phyloP scores from a whole-genome alignment of 2,888 invertebrate species.

The Stenurella melanura region DNA sequence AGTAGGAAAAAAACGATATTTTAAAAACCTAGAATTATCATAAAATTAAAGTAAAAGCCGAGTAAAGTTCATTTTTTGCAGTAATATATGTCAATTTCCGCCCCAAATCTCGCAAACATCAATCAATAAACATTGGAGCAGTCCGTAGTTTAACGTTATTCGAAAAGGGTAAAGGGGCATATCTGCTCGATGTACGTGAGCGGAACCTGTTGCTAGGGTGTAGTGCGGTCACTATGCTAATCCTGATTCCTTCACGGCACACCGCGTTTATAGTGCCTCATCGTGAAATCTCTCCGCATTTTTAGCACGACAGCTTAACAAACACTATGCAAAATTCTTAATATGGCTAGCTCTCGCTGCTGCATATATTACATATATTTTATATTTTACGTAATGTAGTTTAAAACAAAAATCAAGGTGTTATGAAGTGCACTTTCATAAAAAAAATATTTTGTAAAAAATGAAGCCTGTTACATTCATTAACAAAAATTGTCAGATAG shows the following conservation, averaged over 20 bases:
- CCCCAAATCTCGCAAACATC: slow-evolving; percentile 29
- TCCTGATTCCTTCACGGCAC: slow-evolving; percentile 35
- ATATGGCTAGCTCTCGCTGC: neutral
- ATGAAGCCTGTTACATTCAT: too few relatives aligned
- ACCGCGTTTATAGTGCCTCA: slow-evolving; percentile 11
- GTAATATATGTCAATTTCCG: slow-evolving; percentile 28
- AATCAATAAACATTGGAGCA: slow-evolving; percentile 16
- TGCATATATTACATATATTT: neutral
- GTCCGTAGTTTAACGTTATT: slow-evolving; percentile 10
- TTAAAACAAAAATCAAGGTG: too few relatives aligned
- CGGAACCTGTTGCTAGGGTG: slow-evolving; percentile 54
- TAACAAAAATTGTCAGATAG: too few relatives aligned
- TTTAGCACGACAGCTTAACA: slow-evolving; percentile 3
- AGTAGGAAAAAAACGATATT: neutral
- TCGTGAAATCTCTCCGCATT: neutral
- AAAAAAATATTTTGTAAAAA: too few relatives aligned
- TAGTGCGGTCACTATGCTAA: slow-evolving; percentile 56
- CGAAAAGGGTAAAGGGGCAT: slow-evolving; percentile 25
- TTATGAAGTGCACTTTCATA: too few relatives aligned
- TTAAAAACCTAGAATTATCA: neutral
- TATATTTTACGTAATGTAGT: neutral
- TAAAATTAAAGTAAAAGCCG: neutral
- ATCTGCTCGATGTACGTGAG: slow-evolving; percentile 33
- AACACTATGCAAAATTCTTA: neutral
- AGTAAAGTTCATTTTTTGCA: neutral